phyloP scores from a whole-genome alignment of 2,888 invertebrate genomes.

The Furcula furcula region DNA sequence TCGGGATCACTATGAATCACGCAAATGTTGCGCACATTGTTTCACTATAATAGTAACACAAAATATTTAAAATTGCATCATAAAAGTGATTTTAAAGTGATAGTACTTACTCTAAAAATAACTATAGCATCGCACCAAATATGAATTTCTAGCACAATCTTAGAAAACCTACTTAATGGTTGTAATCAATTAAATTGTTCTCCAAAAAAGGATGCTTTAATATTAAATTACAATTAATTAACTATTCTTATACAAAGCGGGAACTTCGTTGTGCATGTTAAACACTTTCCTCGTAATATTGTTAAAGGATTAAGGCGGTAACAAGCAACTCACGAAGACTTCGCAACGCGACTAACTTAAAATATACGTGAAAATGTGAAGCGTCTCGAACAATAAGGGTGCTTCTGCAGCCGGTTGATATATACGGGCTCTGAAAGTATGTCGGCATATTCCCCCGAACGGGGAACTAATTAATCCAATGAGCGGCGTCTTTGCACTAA shows the following conservation, averaged over 20 bases:
- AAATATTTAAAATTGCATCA: no score
- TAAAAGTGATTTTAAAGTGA: no score
- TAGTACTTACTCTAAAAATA: no score
- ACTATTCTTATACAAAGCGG: constrained; percentile 57
- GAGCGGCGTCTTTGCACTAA: constrained; percentile 71
- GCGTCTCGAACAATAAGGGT: constrained; percentile 54
- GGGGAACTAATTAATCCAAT: constrained; percentile 77
- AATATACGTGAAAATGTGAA: constrained; percentile 61
- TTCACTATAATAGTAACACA: no score
- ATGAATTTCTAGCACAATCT: no score
- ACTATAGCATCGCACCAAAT: no score
- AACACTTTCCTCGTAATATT: constrained; percentile 60
- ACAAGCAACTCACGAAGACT: constrained; percentile 45
- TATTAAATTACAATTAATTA: constrained; percentile 59
- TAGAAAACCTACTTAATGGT: no score
- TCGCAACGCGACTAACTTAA: constrained; percentile 50
- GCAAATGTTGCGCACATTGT: no score
- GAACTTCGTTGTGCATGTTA: constrained; percentile 46
- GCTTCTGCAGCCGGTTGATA: constrained; percentile 37
- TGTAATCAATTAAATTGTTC: no score
- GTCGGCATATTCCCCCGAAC: constrained; percentile 57
- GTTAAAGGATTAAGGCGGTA: constrained; percentile 59
- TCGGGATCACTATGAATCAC: no score
- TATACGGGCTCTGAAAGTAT: constrained; percentile 51
- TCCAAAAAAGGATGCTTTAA: no score